These are phyloP conservation scores for Hartigia nigra DNA, from an alignment of 2,888 invertebrate species.

Conservation along the genomic window DNA sequence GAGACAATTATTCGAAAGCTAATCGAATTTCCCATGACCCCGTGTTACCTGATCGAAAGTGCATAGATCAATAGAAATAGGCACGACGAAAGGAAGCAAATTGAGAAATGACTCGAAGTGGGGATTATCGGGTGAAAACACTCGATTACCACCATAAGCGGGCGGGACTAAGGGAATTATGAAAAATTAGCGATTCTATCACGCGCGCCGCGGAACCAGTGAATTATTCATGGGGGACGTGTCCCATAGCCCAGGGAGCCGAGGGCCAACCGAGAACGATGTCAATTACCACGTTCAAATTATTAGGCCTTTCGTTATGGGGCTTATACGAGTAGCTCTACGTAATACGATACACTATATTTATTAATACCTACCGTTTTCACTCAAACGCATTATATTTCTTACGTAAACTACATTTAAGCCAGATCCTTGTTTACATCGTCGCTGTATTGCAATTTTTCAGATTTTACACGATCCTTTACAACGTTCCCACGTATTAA, in stretches of 20 bases:
- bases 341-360: not conserved
- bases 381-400: not conserved
- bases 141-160: not conserved
- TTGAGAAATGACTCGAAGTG: not conserved
- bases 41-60: not conserved
- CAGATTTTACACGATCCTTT: not conserved
- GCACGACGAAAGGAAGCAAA: not conserved
- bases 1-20: not conserved
- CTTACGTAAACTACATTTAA: not conserved
- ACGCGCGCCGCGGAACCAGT: not conserved
- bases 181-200: not conserved
- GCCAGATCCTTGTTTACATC: not conserved
- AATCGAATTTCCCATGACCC: not conserved
- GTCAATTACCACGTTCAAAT: not conserved
- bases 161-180: not conserved
- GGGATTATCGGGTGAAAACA: not conserved
- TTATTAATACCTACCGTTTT: not conserved
- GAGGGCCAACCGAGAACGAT: not conserved
- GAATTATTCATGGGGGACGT: not conserved
- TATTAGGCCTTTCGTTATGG: not conserved
- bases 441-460: not conserved
- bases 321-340: not conserved
- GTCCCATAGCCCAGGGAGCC: not conserved
- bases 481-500: not conserved
- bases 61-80: not conserved